These are phyloP conservation scores for Sialis fuliginosa DNA, from an alignment of 2,888 invertebrate species.

Conservation along the genomic window DNA sequence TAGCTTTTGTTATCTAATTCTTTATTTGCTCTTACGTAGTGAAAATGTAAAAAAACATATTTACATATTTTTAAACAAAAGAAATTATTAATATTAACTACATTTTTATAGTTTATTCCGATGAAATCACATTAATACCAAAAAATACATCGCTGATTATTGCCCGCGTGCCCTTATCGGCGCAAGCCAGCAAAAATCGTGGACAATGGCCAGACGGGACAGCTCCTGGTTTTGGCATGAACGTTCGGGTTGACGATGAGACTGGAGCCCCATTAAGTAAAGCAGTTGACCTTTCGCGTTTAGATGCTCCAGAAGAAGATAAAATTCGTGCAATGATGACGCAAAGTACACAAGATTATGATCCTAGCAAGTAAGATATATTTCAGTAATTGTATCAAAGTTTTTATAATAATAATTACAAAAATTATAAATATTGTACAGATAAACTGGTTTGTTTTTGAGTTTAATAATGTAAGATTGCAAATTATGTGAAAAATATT, in stretches of 20 bases:
- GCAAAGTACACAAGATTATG: constrained; percentile 92
- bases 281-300: constrained; percentile 67
- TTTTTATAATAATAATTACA: too few relatives aligned
- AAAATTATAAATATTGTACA: too few relatives aligned
- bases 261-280: constrained; percentile 35
- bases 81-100: too few relatives aligned
- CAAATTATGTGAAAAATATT: too few relatives aligned
- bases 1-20: too few relatives aligned
- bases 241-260: constrained; percentile 22
- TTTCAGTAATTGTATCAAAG: neutral
- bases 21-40: too few relatives aligned
- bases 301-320: constrained; percentile 91
- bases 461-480: too few relatives aligned
- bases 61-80: too few relatives aligned
- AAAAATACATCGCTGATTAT: constrained; percentile 95
- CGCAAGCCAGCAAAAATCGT: constrained; percentile 54
- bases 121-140: constrained; percentile 81
- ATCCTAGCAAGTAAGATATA: constrained; percentile 77
- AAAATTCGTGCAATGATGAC: constrained; percentile 96
- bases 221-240: constrained; percentile 23
- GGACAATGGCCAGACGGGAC: constrained; percentile 27
- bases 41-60: too few relatives aligned
- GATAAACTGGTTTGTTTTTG: too few relatives aligned
- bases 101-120: constrained; percentile 60
- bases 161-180: constrained; percentile 73